Base-by-base conservation (phyloP, 2,113 vertebrate species). In the Ciconia stormi region DNA sequence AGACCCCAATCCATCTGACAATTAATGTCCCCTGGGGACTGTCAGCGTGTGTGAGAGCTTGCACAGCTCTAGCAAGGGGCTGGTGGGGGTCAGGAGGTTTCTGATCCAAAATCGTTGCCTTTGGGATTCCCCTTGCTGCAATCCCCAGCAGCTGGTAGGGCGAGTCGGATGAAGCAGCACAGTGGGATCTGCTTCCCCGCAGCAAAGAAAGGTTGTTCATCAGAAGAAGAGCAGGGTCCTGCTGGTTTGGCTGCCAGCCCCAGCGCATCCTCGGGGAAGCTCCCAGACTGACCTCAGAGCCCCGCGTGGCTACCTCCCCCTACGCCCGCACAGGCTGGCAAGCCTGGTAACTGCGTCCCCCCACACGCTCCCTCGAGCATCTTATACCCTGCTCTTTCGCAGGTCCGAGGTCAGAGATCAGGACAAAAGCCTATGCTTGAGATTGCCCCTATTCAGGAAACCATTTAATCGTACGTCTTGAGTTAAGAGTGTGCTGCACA, bases 351-450 rank as follows among this genome's bases (percentile, higher is more conserved):
- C 14, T 50, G 47, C 2, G 0, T 23, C 5, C 44, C 46, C 25
- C 4, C 2, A 2, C 17, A n/a, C 0, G 0, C 5, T 42, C 46
- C 66, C 22, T 62, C 2, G 2, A 44, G 71, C 36, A 32, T 8
- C 91, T 58, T 38, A 38, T 7, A 47, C 34, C 16, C 26, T 26
- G 23, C 36, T 53, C 13, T 76, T 58, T 76, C 2, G 0, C 2
- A 1, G 38, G 27, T 58, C 23, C n/a, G 47, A 32, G 40, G 47
- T 7, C 47, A 76, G 62, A 62, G 27, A 62, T 11, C 6, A 6
- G 77, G 56, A 62, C 38, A 67, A 72, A 91, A 83, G 14, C 66
- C 34, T 50, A 8, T 2, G 3, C 18, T 87, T 59, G 47, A 44
- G 34, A 53, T 23, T 26, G 13, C 12, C 36, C 34, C 47, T 30